These are phyloP conservation scores for Mormyrus proboscirostris DNA, from an alignment of 2,797 vertebrate species.

Conservation along the genomic window DNA sequence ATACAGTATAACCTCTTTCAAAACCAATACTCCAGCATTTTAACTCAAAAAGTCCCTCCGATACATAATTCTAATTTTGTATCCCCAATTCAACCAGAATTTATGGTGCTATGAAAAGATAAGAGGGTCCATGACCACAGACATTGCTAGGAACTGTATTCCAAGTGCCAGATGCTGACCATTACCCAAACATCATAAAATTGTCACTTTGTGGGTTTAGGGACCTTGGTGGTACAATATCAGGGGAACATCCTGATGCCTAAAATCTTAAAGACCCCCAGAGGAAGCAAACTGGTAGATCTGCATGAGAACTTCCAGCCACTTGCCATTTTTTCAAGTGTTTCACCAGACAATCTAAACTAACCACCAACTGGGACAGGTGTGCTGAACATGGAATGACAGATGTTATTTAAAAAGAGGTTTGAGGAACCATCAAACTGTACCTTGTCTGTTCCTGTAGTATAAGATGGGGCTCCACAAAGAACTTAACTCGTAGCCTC, in stretches of 20 bases:
- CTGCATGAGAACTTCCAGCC: background rate
- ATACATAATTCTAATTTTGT: background rate
- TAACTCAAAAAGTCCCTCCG: background rate
- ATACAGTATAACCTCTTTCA: background rate
- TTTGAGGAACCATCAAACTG: background rate
- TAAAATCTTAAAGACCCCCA: background rate
- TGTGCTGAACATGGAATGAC: background rate
- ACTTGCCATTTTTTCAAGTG: background rate
- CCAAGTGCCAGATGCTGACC: background rate
- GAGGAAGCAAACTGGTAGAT: background rate
- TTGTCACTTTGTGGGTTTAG: background rate
- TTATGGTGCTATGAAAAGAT: background rate
- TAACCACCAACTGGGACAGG: background rate
- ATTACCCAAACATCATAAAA: background rate
- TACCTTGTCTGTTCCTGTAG: conserved; percentile 96
- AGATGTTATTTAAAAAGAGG: background rate
- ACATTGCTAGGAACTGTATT: background rate
- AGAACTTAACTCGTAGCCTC: conserved; percentile 92
- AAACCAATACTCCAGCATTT: background rate
- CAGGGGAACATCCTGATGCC: background rate
- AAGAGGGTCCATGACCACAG: background rate
- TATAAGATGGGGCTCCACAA: conserved; percentile 95
- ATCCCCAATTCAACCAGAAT: background rate
- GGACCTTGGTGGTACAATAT: background rate
- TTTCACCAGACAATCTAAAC: background rate